Conservation (phyloP, 2,113 vertebrate genomes). For the Tor tambroides region DNA sequence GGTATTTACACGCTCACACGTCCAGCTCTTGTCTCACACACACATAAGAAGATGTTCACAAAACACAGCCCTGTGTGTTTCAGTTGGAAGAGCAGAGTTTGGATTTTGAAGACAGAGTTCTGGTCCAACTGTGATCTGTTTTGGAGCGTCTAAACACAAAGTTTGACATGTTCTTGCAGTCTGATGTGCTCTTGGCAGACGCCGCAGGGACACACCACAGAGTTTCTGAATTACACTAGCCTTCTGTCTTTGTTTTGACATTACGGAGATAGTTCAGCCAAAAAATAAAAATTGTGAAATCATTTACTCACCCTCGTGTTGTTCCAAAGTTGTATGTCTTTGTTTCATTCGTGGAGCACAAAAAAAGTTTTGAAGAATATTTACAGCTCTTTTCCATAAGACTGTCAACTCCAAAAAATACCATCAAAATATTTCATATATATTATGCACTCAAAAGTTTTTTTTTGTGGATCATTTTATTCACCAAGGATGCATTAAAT, state of each 20-base stretch:
- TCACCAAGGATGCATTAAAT: background rate
- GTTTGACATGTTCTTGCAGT: slow-evolving; percentile 21
- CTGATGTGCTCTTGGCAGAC: slow-evolving; percentile 16
- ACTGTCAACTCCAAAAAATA: background rate
- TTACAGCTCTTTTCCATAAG: background rate
- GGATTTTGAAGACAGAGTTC: background rate
- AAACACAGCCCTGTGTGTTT: slow-evolving; percentile 24
- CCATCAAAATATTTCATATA: background rate
- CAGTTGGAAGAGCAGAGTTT: slow-evolving; percentile 30
- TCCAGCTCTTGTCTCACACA: slow-evolving; percentile 13
- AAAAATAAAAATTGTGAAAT: slow-evolving; percentile 7
- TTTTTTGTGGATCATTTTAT: background rate
- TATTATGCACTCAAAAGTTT: background rate
- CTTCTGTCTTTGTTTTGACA: slow-evolving; percentile 11
- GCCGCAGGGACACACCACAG: background rate
- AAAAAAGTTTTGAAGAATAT: background rate
- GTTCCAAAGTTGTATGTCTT: slow-evolving; percentile 9
- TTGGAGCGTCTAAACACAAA: slow-evolving; percentile 18
- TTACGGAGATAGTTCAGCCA: slow-evolving; percentile 1
- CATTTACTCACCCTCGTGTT: slow-evolving; percentile 12
- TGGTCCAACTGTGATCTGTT: slow-evolving; percentile 22
- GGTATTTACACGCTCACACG: slow-evolving; percentile 50
- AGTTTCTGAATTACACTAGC: background rate
- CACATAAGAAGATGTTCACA: slow-evolving; percentile 20
- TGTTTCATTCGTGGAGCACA: background rate